phyloP scores from a whole-genome alignment of 1,140 invertebrate species.

The Trinorchestia longiramus region DNA sequence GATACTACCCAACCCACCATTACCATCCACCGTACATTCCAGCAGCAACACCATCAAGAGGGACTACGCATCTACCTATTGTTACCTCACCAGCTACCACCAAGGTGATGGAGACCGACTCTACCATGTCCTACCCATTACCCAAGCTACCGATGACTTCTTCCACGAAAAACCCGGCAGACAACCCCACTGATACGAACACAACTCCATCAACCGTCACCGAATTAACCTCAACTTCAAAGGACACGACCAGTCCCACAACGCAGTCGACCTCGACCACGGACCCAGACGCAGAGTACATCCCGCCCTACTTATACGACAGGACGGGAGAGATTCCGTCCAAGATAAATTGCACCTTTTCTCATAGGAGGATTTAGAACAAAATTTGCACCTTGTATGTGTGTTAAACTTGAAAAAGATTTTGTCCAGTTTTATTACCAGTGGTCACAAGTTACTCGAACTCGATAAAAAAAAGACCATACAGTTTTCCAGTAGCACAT shows the following conservation, averaged over 20 bases:
- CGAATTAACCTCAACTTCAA: background rate
- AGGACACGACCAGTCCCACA: background rate
- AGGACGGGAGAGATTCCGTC: background rate
- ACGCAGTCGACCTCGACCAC: background rate
- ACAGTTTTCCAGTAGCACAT: no score
- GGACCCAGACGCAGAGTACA: background rate
- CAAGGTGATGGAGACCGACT: background rate
- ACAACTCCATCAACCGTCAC: background rate
- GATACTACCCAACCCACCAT: background rate
- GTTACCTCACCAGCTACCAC: background rate
- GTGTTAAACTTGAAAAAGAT: no score
- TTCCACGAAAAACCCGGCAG: background rate
- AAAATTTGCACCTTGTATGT: background rate
- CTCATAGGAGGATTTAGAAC: background rate
- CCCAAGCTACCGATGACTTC: background rate
- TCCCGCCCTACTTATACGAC: slow-evolving; percentile 1
- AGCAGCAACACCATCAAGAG: background rate
- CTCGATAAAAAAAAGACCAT: no score
- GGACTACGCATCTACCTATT: background rate
- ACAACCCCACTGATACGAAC: background rate
- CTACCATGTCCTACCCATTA: background rate
- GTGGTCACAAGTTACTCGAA: no score
- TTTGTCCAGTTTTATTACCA: no score
- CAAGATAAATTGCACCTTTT: background rate
- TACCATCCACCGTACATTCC: background rate